A percentile compares a stretch with the other conserved stretches of the same genome.
phyloP scores from a whole-genome alignment of 2,797 vertebrate genomes.

The Nothura maculosa region DNA sequence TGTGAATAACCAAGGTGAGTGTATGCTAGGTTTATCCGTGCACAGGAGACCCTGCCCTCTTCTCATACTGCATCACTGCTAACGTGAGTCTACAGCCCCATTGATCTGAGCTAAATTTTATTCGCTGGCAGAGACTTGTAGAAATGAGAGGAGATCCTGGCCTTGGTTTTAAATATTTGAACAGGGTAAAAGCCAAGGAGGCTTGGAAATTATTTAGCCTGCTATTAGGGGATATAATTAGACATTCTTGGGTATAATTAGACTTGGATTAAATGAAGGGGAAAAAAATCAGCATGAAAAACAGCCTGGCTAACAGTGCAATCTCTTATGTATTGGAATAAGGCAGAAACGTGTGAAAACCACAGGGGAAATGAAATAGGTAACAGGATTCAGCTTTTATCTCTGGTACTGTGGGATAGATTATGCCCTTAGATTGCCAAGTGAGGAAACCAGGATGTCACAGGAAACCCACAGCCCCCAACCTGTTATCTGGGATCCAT shows the following conservation, averaged over 20 bases:
- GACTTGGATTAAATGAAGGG: constrained; percentile 56
- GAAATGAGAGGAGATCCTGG: constrained; percentile 55
- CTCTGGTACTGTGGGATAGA: neutral
- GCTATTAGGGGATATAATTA: constrained; percentile 72
- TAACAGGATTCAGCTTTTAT: constrained; percentile 26
- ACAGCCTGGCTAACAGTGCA: constrained; percentile 8
- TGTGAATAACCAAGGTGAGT: neutral
- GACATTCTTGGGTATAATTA: constrained; percentile 67
- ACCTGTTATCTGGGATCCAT: neutral
- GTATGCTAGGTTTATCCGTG: neutral
- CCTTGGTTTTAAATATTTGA: constrained; percentile 68
- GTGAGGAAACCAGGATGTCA: neutral
- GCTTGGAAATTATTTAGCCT: constrained; percentile 71
- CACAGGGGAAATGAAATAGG: constrained; percentile 20
- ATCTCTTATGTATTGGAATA: constrained; percentile 29
- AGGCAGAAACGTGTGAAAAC: constrained; percentile 46
- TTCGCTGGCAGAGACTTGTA: constrained; percentile 8
- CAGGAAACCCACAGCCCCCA: neutral
- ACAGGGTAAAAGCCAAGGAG: constrained; percentile 70
- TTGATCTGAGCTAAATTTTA: constrained; percentile 39
- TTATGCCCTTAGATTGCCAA: neutral
- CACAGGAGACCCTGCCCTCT: neutral
- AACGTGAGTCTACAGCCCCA: neutral
- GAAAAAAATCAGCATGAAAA: neutral
- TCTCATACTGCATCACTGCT: neutral